Evolutionary conservation across 2,113 vertebrate species (phyloP).

Genomic region (Stegastes partitus): DNA sequence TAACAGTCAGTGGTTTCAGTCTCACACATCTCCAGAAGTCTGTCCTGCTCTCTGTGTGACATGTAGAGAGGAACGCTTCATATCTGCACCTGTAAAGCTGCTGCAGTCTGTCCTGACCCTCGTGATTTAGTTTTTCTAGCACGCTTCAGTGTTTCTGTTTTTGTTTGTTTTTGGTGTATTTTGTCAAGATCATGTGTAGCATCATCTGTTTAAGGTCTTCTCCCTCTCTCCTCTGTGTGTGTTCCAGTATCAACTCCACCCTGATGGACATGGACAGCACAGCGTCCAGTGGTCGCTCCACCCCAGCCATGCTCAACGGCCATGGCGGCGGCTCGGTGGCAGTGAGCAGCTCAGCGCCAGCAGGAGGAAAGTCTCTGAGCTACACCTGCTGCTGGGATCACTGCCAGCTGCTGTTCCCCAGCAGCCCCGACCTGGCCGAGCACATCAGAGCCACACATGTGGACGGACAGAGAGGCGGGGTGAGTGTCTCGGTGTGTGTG

Average conservation of each 20-base stretch:
- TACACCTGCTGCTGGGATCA: constrained; percentile 98
- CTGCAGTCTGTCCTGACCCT: too few species aligned
- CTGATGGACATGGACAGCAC: constrained; percentile 98
- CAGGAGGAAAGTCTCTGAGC: constrained; percentile 89
- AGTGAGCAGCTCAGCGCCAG: constrained; percentile 57
- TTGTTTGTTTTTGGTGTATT: background rate
- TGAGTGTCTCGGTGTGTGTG: constrained; percentile 65
- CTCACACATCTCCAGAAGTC: too few species aligned
- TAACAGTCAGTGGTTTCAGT: too few species aligned
- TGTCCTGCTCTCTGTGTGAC: too few species aligned
- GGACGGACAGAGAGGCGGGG: constrained; percentile 96
- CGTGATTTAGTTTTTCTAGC: too few species aligned
- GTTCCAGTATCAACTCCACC: constrained; percentile 93
- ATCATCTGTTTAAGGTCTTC: background rate
- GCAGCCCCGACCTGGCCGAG: constrained; percentile 96
- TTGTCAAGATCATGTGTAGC: too few species aligned
- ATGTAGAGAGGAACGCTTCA: too few species aligned
- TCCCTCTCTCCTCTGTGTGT: background rate
- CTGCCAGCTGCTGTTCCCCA: constrained; percentile 93
- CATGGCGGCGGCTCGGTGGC: constrained; percentile 79
- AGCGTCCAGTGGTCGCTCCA: constrained; percentile 96
- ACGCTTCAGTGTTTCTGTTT: background rate
- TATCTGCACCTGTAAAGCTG: too few species aligned
- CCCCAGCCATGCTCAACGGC: constrained; percentile 95
- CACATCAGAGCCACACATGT: constrained; percentile 96